Conservation (phyloP, 2,113 vertebrate genomes). For the Tragelaphus imberbis region DNA sequence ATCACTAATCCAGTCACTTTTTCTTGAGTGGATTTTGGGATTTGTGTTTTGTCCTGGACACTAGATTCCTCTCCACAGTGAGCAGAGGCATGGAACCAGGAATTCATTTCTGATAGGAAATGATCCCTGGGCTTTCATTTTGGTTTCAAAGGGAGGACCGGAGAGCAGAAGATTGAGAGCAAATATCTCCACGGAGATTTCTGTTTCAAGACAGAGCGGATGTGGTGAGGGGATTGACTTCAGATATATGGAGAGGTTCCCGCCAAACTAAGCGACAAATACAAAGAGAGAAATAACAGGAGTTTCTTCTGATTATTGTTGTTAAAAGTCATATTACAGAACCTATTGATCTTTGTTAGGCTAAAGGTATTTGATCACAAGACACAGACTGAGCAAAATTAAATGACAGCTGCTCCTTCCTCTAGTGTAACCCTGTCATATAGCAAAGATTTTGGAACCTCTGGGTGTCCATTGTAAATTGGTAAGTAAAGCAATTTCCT, state of each 20-base stretch:
- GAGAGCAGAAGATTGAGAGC: background rate
- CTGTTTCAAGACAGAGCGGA: background rate
- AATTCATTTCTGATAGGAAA: background rate
- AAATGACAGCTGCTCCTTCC: background rate
- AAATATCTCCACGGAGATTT: background rate
- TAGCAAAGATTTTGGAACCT: background rate
- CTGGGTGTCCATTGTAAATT: background rate
- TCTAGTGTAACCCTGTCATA: background rate
- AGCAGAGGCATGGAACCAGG: background rate
- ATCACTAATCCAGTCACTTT: background rate
- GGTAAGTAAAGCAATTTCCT: background rate
- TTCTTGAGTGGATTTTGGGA: background rate
- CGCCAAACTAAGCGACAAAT: background rate
- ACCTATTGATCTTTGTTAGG: background rate
- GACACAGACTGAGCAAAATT: background rate
- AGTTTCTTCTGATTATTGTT: background rate
- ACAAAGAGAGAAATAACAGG: background rate
- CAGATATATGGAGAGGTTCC: background rate
- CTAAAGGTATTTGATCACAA: background rate
- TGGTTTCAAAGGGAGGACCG: accelerated
- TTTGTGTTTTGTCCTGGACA: background rate
- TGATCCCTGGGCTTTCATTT: background rate
- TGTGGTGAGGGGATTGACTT: background rate
- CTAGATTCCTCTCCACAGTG: background rate
- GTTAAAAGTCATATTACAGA: background rate